phyloP scores from a whole-genome alignment of 2,888 invertebrate species.

The Apamea anceps region DNA sequence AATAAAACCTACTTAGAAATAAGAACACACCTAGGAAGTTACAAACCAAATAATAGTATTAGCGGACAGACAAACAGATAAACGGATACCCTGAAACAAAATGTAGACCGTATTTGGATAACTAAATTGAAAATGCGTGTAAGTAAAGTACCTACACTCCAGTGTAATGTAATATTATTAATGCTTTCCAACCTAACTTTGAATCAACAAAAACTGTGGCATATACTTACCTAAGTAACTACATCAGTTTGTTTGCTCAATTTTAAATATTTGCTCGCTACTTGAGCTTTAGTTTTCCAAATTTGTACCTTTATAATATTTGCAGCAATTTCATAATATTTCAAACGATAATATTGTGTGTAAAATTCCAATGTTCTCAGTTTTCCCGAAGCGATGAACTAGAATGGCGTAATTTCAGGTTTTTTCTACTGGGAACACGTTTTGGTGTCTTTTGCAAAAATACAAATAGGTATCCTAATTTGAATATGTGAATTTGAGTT shows the following conservation, averaged over 20 bases:
- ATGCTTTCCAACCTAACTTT: slow-evolving; percentile 1
- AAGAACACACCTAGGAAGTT: neutral
- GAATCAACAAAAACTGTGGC: neutral
- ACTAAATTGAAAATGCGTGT: neutral
- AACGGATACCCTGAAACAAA: neutral
- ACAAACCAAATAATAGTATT: neutral
- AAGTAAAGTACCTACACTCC: neutral
- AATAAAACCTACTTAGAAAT: neutral
- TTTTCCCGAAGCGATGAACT: neutral
- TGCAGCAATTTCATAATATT: neutral
- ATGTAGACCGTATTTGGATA: neutral
- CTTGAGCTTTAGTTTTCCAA: neutral
- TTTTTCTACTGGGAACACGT: neutral
- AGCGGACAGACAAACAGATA: neutral
- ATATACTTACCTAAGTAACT: neutral
- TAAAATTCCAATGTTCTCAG: neutral
- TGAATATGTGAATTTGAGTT: neutral
- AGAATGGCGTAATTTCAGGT: neutral
- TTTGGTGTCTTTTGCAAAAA: too few relatives aligned
- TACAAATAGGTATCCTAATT: neutral
- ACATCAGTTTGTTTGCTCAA: slow-evolving; percentile 1
- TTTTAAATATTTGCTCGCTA: neutral
- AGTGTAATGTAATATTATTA: neutral
- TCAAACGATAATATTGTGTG: neutral
- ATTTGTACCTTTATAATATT: slow-evolving; percentile 2